These are phyloP conservation scores for Euphonia xanthogaster DNA, from an alignment of 2,797 vertebrate species.

Conservation along the genomic window DNA sequence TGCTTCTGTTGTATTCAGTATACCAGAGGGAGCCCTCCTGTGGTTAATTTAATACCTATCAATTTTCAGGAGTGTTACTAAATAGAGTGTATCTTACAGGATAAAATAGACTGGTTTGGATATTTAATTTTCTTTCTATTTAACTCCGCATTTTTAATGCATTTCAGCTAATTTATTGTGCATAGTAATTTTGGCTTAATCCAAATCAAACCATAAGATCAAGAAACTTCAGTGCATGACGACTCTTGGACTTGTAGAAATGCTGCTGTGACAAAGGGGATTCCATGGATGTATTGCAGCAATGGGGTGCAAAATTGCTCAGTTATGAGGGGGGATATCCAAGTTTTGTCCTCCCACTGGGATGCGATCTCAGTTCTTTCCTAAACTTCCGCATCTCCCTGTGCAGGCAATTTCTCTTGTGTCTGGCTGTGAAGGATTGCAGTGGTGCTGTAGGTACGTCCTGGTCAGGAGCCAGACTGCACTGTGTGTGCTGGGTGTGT, in stretches of 20 bases:
- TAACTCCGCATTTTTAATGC: neutral
- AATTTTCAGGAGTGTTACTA: conserved; percentile 43
- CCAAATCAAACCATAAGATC: neutral
- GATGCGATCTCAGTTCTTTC: neutral
- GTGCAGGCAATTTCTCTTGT: neutral
- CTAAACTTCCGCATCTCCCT: neutral
- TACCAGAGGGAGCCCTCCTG: conserved; percentile 68
- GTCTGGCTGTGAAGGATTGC: neutral
- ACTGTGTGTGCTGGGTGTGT: neutral
- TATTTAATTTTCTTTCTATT: neutral
- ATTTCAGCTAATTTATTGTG: neutral
- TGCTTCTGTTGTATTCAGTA: conserved; percentile 10
- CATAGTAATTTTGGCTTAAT: neutral
- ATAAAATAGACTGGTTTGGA: neutral
- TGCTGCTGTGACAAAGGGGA: neutral
- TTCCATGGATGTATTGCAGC: neutral
- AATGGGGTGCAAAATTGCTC: neutral
- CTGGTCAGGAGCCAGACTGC: neutral
- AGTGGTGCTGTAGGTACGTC: fast-evolving
- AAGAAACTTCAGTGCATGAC: neutral
- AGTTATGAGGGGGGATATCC: neutral
- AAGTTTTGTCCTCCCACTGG: neutral
- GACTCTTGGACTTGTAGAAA: neutral
- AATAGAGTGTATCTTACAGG: neutral
- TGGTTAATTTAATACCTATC: conserved; percentile 65